Evolutionary conservation across 2,113 vertebrate species (phyloP).

Genomic region (Ursus arctos): DNA sequence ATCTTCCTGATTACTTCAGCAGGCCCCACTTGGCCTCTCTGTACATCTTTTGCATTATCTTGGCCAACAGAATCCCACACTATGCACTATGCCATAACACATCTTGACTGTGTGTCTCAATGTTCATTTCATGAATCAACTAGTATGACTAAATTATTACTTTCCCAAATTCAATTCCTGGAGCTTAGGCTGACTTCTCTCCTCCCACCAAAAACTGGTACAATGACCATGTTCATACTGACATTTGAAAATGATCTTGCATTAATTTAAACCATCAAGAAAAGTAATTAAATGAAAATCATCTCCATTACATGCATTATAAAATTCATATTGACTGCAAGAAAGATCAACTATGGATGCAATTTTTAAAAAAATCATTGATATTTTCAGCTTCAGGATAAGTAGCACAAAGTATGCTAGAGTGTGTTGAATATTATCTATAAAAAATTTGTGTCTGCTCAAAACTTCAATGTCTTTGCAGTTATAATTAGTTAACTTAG

Average conservation of each 20-base stretch:
- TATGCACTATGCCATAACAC: not conserved
- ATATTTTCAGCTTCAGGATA: slow-evolving; percentile 28
- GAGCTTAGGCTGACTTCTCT: not conserved
- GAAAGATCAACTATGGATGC: not conserved
- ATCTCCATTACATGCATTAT: not conserved
- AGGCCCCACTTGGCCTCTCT: not conserved
- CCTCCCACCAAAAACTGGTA: not conserved
- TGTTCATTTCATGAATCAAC: slow-evolving; percentile 14
- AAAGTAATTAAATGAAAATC: not conserved
- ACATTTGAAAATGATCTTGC: slow-evolving; percentile 36
- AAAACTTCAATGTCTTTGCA: not conserved
- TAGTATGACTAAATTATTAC: not conserved
- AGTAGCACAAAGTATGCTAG: not conserved
- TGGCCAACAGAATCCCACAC: not conserved
- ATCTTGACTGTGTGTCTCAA: not conserved
- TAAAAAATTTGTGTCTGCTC: not conserved
- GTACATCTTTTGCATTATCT: not conserved
- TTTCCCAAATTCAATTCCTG: not conserved
- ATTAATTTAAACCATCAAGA: not conserved
- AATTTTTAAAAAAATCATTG: not conserved
- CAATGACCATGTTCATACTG: not conserved
- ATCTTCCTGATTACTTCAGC: not conserved
- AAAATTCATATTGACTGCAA: not conserved
- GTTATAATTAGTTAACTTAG: not conserved
- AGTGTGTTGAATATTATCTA: not conserved